These are phyloP conservation scores for Heliconius nattereri DNA, from an alignment of 1,140 invertebrate species.

Conservation along the genomic window DNA sequence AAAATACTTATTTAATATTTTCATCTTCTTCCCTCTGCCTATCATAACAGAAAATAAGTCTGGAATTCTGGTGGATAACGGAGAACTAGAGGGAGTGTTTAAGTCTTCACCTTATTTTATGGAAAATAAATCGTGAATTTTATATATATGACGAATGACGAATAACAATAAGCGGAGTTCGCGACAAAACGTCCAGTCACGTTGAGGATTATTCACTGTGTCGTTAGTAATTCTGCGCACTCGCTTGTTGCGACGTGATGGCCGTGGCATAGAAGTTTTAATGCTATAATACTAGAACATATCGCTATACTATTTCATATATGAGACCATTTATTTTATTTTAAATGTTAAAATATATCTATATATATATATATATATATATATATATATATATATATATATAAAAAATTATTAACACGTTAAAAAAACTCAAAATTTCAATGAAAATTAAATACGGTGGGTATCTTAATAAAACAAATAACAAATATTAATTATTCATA, in stretches of 20 bases:
- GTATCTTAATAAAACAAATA: background rate
- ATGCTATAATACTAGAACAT: conserved; percentile 2
- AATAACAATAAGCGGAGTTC: background rate
- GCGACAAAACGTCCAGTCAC: conserved; percentile 26
- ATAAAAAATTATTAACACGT: too few species aligned
- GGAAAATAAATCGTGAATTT: background rate
- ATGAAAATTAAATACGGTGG: background rate
- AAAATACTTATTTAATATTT: background rate
- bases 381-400: too few species aligned
- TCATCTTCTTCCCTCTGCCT: too few species aligned
- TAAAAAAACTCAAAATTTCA: background rate
- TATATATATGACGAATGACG: background rate
- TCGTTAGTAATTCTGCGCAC: conserved; percentile 40
- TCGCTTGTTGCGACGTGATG: conserved; percentile 30
- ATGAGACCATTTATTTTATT: too few species aligned
- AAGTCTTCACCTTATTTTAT: too few species aligned
- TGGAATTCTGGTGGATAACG: too few species aligned
- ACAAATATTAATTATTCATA: conserved; percentile 31
- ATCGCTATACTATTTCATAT: background rate
- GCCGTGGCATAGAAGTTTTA: conserved; percentile 13
- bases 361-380: too few species aligned
- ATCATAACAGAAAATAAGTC: too few species aligned
- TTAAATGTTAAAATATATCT: too few species aligned
- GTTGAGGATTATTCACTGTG: conserved; percentile 32
- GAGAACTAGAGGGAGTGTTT: too few species aligned